These are phyloP conservation scores for Pseudococcus viburni DNA, from an alignment of 2,888 invertebrate genomes.

Conservation along the genomic window DNA sequence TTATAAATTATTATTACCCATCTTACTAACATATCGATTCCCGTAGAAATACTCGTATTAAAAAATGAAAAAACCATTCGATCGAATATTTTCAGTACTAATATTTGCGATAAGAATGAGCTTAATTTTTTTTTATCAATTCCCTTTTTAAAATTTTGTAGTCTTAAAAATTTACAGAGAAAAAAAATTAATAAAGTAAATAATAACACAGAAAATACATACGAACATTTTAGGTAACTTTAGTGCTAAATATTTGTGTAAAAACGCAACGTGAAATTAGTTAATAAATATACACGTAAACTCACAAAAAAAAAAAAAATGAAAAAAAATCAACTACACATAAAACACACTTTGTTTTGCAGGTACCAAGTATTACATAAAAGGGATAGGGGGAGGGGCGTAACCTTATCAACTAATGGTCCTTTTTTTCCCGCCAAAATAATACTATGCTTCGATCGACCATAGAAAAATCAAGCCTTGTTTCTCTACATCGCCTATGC, in stretches of 20 bases:
- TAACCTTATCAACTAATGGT: constrained; percentile 45
- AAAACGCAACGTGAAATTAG: constrained; percentile 53
- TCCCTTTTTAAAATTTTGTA: neutral
- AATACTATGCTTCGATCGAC: neutral
- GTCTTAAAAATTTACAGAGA: constrained; percentile 8
- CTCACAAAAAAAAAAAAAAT: constrained; percentile 48
- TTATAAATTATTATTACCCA: constrained; percentile 41
- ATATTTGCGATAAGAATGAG: constrained; percentile 39
- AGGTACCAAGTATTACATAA: constrained; percentile 47
- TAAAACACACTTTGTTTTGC: constrained; percentile 28
- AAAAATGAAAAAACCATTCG: constrained; percentile 7
- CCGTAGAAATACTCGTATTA: neutral
- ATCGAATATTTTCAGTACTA: constrained; percentile 1
- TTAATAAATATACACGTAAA: constrained; percentile 49
- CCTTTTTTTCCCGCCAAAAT: constrained; percentile 20
- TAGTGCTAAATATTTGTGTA: constrained; percentile 56
- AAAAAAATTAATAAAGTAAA: constrained; percentile 45
- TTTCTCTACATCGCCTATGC: constrained; percentile 24
- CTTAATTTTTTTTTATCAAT: constrained; percentile 24
- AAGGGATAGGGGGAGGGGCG: neutral
- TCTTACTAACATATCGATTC: neutral
- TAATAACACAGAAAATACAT: constrained; percentile 58
- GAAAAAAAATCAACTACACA: constrained; percentile 13
- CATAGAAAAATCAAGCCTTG: neutral
- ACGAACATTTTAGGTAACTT: constrained; percentile 57